Evolutionary conservation across 2,113 vertebrate genomes (phyloP).

Genomic region (Hemibagrus wyckioides): DNA sequence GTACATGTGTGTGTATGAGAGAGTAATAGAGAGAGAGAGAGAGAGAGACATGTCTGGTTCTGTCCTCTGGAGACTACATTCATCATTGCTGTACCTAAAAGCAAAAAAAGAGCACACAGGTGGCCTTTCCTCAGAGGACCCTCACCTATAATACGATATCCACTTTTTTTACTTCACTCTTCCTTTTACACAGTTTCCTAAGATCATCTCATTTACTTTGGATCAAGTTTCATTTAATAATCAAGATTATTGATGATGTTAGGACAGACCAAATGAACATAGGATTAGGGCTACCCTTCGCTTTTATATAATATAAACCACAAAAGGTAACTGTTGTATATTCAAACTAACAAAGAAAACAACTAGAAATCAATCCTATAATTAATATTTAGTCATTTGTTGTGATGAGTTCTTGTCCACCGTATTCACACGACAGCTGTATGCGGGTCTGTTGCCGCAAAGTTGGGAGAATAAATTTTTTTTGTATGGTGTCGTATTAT

Average conservation of each 20-base stretch:
- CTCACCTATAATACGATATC: constrained; percentile 13
- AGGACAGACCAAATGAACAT: neutral
- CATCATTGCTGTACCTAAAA: constrained; percentile 24
- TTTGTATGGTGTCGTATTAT: neutral
- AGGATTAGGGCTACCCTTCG: neutral
- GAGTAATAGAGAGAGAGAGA: neutral
- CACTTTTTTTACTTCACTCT: neutral
- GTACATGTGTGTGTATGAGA: constrained; percentile 8
- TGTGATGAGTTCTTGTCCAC: neutral
- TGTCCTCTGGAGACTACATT: constrained; percentile 21
- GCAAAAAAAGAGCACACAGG: neutral
- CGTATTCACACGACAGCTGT: neutral
- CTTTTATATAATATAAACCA: neutral
- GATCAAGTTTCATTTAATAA: neutral
- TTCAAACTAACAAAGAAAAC: neutral
- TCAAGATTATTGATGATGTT: neutral
- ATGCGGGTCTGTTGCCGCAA: neutral
- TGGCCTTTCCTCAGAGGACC: neutral
- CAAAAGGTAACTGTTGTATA: neutral
- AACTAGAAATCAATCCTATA: neutral
- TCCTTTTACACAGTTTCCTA: neutral
- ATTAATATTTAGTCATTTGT: neutral
- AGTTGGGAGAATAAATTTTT: neutral
- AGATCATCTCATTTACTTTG: neutral
- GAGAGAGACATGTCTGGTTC: neutral